Evolutionary conservation across 2,113 vertebrate genomes (phyloP).

Genomic region (Limnothrissa miodon): DNA sequence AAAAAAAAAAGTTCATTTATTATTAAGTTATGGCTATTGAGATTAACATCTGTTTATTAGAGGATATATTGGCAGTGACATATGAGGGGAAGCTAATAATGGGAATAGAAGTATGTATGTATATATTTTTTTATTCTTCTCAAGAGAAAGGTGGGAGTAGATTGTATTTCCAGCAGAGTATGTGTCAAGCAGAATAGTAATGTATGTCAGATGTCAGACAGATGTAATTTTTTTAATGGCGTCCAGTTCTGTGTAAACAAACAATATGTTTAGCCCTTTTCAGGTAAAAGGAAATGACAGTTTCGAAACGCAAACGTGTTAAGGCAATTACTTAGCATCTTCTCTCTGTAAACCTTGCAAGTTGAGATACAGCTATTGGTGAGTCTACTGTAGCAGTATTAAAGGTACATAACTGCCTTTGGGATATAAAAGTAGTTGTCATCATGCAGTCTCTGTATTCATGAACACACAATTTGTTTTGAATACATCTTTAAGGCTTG

Average conservation of each 20-base stretch:
- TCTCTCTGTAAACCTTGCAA: conserved; percentile 3
- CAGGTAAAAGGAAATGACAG: conserved; percentile 12
- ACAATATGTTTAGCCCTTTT: conserved; percentile 11
- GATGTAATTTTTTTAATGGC: background rate
- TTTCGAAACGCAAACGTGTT: background rate
- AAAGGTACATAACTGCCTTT: conserved; percentile 17
- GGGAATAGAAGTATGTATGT: conserved; percentile 18
- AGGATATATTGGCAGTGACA: conserved; percentile 18
- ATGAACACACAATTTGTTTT: conserved; percentile 36
- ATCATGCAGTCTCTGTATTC: conserved; percentile 32
- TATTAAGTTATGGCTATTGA: conserved; percentile 44
- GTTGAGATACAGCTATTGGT: conserved; percentile 24
- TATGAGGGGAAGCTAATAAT: background rate
- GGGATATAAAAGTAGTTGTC: conserved; percentile 21
- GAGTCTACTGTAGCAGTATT: background rate
- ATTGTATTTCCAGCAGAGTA: background rate
- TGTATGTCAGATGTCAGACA: background rate
- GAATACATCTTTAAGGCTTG: conserved; percentile 35
- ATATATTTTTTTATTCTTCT: conserved; percentile 34
- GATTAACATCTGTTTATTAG: conserved; percentile 54
- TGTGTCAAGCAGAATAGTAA: background rate
- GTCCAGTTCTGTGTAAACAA: background rate
- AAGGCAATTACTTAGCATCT: background rate
- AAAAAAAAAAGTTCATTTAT: conserved; percentile 45
- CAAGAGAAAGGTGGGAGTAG: background rate